Base-by-base conservation (phyloP, 1,140 invertebrate species). In the Zaprionus tsacasi region DNA sequence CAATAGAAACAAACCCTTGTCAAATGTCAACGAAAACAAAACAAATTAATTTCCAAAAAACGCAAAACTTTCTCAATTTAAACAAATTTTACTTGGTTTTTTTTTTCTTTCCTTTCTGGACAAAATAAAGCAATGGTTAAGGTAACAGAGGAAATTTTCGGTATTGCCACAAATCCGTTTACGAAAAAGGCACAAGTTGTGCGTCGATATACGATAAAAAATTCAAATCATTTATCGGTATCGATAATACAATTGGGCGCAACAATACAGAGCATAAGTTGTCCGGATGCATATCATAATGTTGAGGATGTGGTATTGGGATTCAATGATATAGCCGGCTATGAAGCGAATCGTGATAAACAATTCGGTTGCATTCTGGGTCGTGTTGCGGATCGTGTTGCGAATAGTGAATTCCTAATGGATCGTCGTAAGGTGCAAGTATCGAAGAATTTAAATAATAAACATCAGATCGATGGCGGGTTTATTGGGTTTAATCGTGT, bases 331-430 rank as follows among this genome's bases (percentile, higher is more conserved):
- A 93, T 97, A 6, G 92, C 95, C 76, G 95, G 96, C 76, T 91
- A 89, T 50, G 59, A 13, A 1, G 70, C 77, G 45, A 15, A 86
- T 43, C 92, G 93, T 7, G 95, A 95, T 56, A 95, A 95, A 0
- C 97, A 98, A 80, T 96, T 99, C 82, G 98, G 98, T 6, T 95
- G 96, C 0, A 96, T 97, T 0, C 93, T 99, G 33, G 98, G 98
- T 2, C 93, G 98, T 71, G 96, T 97, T 17, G 96, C 96, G 0
- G 98, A 98, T 92, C 93, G 98, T 43, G 97, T 98, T 70, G 94
- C 94, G 0, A 94, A 94, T 30, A 96, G 94, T 0, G 93, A 93
- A 78, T 97, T 98, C 76, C 91, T 79, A 2, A 92, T 99, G 12
- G 95, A 96, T 67, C 95, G 95, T 2, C 88, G 94, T 27, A 93